Base-by-base conservation (phyloP, 1,140 invertebrate genomes). In the Babylonia areolata region DNA sequence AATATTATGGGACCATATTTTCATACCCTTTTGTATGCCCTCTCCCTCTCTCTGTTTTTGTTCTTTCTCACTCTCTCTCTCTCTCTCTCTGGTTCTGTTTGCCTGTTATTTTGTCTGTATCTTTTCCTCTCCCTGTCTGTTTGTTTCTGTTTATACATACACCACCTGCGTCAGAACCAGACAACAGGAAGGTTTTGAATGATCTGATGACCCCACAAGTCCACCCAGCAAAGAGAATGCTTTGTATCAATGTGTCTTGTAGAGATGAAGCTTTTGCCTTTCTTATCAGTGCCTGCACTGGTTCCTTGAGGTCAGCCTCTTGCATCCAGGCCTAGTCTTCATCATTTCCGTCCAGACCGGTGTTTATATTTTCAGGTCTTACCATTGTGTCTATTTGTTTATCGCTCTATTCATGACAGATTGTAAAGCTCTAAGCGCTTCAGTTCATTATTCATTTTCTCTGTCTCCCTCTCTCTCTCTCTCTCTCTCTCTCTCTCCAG, bases 401-500 rank as follows among this genome's bases (percentile, higher is more conserved):
- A 9, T 54, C 80, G 20, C 40, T 54, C 46, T 3, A 12, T n/a
- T 1, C 33, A 12, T 51, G 20, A 15, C 28, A 51, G 31, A 20
- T 31, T 46, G 1, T 31, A 23, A 1, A 9, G 2, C 46, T 54
- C 80, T 54, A 23, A 23, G 40, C 33, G 23, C 46, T 35, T 33
- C 46, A 33, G 15, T 12, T 35, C 31, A 28, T 81, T 42, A 23
- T 31, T 54, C 39, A 51, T 3, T 51, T 31, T 54, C 39, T 81
- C 40, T 51, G 0, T 51, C 17, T 81, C 80, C 51, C 46, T 54
- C 40, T 81, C 80, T 51, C 46, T 51, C 46, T 81, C 80, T 51
- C 51, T 82, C 31, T 82, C 81, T 35, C 6, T 82, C 51, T 82
- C 81, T 82, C 42, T 54, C 31, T 82, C 51, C n/a, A n/a, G n/a